Conservation (phyloP, 2,888 invertebrate species). For the Nomada flava region DNA sequence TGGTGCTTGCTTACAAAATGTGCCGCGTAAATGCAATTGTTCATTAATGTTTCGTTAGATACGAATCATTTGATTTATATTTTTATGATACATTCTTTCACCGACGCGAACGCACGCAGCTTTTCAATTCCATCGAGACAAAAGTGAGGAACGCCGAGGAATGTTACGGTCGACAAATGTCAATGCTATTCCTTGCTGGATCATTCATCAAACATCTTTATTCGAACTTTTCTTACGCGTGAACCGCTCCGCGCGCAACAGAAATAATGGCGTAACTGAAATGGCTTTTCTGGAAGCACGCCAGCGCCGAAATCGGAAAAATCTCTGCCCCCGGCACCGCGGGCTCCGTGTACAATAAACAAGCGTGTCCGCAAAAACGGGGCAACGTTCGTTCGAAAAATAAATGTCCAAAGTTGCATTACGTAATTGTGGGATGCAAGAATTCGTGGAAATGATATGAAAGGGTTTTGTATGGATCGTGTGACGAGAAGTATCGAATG, state of each 20-base stretch:
- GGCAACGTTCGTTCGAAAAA: neutral
- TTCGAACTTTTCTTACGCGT: conserved; percentile 26
- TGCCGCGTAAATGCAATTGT: no score
- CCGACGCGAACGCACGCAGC: no score
- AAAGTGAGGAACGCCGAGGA: neutral
- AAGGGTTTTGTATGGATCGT: no score
- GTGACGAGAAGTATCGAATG: no score
- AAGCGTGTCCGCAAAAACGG: neutral
- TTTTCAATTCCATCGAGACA: neutral
- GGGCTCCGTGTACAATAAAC: conserved; percentile 19
- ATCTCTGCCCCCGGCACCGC: conserved; percentile 10
- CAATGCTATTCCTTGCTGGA: neutral
- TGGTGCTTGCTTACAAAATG: no score
- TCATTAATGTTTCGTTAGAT: neutral
- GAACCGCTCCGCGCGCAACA: conserved; percentile 1
- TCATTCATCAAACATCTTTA: neutral
- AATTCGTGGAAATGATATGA: no score
- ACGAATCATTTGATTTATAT: neutral
- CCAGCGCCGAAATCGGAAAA: conserved; percentile 35
- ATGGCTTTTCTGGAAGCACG: conserved; percentile 43
- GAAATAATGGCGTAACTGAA: conserved; percentile 53
- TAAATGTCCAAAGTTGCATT: conserved; percentile 12
- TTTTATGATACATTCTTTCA: neutral
- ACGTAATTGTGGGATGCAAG: no score
- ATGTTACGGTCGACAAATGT: neutral